Conservation (phyloP, 1,140 invertebrate genomes). For the Halictus rubicundus region DNA sequence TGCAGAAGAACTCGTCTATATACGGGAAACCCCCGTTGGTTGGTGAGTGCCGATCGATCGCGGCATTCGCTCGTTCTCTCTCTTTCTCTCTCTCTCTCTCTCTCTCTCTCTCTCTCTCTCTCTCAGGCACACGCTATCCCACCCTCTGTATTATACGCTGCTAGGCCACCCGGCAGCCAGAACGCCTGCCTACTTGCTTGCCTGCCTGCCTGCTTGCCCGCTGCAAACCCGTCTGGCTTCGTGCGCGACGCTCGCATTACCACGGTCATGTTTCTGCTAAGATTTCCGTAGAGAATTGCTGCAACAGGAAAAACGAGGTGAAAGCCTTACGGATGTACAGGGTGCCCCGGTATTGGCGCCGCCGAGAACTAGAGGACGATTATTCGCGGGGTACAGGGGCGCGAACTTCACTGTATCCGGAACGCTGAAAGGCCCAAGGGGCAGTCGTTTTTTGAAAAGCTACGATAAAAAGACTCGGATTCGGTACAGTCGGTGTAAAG, state of each 20-base stretch:
- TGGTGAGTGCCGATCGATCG: slow-evolving; percentile 70
- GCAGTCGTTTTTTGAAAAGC: too few relatives aligned
- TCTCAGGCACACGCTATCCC: slow-evolving; percentile 9
- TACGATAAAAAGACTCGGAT: too few relatives aligned
- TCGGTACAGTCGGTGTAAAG: too few relatives aligned
- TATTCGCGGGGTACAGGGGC: neutral
- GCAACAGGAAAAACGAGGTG: slow-evolving; percentile 12
- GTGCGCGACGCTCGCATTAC: slow-evolving; percentile 44
- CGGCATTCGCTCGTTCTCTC: slow-evolving; percentile 55
- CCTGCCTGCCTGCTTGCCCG: slow-evolving; percentile 41
- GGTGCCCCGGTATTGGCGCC: neutral
- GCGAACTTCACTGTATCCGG: too few relatives aligned
- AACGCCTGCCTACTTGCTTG: slow-evolving; percentile 47
- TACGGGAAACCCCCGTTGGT: slow-evolving; percentile 46
- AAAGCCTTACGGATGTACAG: slow-evolving; percentile 14
- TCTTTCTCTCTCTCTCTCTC: slow-evolving; percentile 18
- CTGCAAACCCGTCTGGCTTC: slow-evolving; percentile 63
- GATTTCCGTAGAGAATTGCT: slow-evolving; percentile 33
- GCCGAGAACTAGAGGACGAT: neutral
- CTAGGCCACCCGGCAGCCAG: slow-evolving; percentile 18
- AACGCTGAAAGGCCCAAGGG: too few relatives aligned
- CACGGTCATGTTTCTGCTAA: slow-evolving; percentile 43
- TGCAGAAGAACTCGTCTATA: slow-evolving; percentile 40
- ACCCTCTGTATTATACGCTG: slow-evolving; percentile 1
- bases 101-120: neutral